A percentile compares a stretch with the other conserved stretches of the same genome.
Evolutionary conservation across 2,888 invertebrate species (phyloP).

Genomic region (Rhingia campestris): DNA sequence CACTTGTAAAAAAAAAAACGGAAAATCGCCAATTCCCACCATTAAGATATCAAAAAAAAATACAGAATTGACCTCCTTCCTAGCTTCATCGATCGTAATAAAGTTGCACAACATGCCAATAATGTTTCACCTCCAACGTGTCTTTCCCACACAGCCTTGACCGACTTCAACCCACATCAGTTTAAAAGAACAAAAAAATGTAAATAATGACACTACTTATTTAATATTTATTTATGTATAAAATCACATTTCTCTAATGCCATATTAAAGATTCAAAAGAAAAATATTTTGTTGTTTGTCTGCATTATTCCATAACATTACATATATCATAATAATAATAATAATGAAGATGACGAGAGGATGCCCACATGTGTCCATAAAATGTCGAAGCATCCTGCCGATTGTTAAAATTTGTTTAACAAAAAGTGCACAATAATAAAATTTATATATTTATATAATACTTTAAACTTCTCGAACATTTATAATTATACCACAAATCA

Average conservation of each 20-base stretch:
- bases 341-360: slow-evolving; percentile 41
- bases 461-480: slow-evolving; percentile 26
- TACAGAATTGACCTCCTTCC: no score
- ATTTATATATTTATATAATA: slow-evolving; percentile 23
- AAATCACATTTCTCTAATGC: slow-evolving; percentile 73
- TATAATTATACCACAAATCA: slow-evolving; percentile 24
- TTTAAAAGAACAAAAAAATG: slow-evolving; percentile 15
- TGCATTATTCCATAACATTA: slow-evolving; percentile 63
- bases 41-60: no score
- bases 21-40: no score
- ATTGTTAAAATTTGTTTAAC: slow-evolving; percentile 60
- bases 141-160: no score
- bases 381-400: slow-evolving; percentile 51
- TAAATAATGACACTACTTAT: slow-evolving; percentile 65
- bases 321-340: slow-evolving; percentile 57
- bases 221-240: slow-evolving; percentile 73
- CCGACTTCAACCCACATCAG: not conserved
- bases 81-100: no score
- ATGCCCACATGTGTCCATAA: slow-evolving; percentile 39
- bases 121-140: no score
- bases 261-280: slow-evolving; percentile 68
- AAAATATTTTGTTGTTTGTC: slow-evolving; percentile 61
- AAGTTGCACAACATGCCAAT: no score
- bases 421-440: slow-evolving; percentile 59
- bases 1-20: no score